A percentile compares a stretch with the other conserved stretches of the same genome.
These are phyloP conservation scores for Platycnemis pennipes DNA, from an alignment of 2,888 invertebrate genomes.

Conservation along the genomic window DNA sequence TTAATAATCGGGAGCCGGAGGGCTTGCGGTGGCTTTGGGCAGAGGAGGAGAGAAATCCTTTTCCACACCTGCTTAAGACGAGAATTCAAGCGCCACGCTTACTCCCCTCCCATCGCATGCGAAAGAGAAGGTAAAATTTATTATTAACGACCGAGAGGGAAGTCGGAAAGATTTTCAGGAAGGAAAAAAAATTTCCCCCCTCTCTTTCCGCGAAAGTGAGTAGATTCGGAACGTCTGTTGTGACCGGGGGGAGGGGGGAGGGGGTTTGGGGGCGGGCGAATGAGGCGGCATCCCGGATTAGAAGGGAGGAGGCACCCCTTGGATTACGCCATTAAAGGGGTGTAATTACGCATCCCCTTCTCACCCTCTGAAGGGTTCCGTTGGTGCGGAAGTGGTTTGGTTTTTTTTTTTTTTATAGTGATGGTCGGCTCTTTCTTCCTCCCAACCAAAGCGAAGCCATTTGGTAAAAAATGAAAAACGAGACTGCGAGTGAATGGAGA, in stretches of 20 bases:
- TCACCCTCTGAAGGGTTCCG: neutral
- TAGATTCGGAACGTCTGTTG: neutral
- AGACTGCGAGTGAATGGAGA: too few relatives aligned
- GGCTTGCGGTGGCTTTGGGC: neutral
- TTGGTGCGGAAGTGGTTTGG: neutral
- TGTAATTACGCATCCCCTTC: conserved; percentile 28
- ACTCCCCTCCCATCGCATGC: neutral
- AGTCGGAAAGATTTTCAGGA: too few relatives aligned
- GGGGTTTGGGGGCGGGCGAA: neutral
- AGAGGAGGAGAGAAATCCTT: neutral
- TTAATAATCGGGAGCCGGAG: neutral
- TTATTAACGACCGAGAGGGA: neutral
- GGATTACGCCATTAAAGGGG: conserved; percentile 7
- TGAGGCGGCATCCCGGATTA: neutral
- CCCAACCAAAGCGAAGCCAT: too few relatives aligned
- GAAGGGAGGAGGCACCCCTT: neutral
- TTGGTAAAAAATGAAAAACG: too few relatives aligned
- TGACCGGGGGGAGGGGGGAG: neutral
- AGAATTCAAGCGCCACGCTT: neutral
- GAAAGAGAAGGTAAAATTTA: neutral
- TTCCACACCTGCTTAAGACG: conserved; percentile 57
- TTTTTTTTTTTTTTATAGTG: neutral
- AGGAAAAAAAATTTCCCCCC: neutral
- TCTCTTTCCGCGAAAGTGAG: neutral
- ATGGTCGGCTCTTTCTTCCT: too few relatives aligned